Conservation (phyloP, 1,140 invertebrate genomes). For the Acromyrmex heyeri region DNA sequence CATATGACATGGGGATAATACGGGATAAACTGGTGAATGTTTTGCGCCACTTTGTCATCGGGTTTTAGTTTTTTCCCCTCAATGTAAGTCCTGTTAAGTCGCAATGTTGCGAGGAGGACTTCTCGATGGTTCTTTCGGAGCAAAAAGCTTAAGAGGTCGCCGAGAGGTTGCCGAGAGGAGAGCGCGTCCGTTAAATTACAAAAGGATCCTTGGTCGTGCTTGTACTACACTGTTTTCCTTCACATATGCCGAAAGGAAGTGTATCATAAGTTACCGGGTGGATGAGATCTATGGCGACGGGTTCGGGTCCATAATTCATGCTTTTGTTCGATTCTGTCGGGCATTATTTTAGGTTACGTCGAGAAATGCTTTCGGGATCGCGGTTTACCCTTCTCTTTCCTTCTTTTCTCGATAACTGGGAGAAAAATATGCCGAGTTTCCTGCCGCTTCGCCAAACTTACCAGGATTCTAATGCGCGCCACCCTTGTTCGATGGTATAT, state of each 20-base stretch:
- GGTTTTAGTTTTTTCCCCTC: conserved; percentile 33
- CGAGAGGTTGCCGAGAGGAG: conserved; percentile 12
- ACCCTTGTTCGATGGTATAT: conserved; percentile 58
- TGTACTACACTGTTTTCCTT: conserved; percentile 73
- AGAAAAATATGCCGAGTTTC: conserved; percentile 84
- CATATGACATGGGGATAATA: conserved; percentile 19
- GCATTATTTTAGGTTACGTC: conserved; percentile 86
- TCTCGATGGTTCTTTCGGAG: conserved; percentile 14
- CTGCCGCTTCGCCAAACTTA: conserved; percentile 75
- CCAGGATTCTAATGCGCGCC: conserved; percentile 69
- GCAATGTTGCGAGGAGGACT: conserved; percentile 32
- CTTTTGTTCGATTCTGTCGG: conserved; percentile 86
- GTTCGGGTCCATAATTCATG: conserved; percentile 84
- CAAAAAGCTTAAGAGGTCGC: conserved; percentile 58
- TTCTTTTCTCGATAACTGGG: conserved; percentile 67
- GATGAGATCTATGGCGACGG: conserved; percentile 80
- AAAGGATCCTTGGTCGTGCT: conserved; percentile 52
- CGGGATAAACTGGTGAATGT: conserved; percentile 28
- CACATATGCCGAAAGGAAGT: conserved; percentile 77
- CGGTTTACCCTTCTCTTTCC: conserved; percentile 78
- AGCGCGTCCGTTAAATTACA: conserved; percentile 72
- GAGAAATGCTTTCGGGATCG: conserved; percentile 83
- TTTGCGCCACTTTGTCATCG: conserved; percentile 61
- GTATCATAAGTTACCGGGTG: conserved; percentile 84
- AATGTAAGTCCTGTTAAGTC: conserved; percentile 32